A percentile compares a stretch with the other conserved stretches of the same genome.
phyloP scores from a whole-genome alignment of 2,888 invertebrate species.

The Chrysolina oricalcia region DNA sequence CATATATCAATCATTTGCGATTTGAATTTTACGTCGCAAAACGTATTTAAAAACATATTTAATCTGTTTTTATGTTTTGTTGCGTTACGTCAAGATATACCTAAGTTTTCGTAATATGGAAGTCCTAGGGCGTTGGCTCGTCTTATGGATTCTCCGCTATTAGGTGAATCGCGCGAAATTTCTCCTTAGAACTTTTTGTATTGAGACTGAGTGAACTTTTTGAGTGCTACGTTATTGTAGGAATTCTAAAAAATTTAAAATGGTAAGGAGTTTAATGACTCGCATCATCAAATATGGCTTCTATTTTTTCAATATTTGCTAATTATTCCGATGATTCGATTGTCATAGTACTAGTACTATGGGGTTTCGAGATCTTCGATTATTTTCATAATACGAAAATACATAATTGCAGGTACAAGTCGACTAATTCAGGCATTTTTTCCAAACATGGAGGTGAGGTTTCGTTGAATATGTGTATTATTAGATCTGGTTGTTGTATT shows the following conservation, averaged over 20 bases:
- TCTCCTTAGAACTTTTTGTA: neutral
- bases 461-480: neutral
- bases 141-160: conserved; percentile 1
- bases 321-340: conserved; percentile 5
- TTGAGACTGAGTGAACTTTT: conserved; percentile 18
- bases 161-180: conserved; percentile 19
- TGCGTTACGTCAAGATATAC: conserved; percentile 7
- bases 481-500: neutral
- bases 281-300: conserved; percentile 24
- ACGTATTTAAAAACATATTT: neutral
- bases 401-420: neutral
- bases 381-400: neutral
- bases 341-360: neutral
- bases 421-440: neutral
- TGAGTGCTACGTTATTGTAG: conserved; percentile 19
- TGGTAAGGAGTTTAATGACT: conserved; percentile 17
- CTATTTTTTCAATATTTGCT: conserved; percentile 19
- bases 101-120: conserved; percentile 1
- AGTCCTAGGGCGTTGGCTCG: conserved; percentile 17
- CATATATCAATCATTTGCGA: neutral
- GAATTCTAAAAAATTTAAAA: conserved; percentile 9
- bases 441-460: neutral
- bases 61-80: conserved; percentile 1
- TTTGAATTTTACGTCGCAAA: conserved; percentile 1
- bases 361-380: neutral